A percentile compares a stretch with the other conserved stretches of the same genome.
phyloP scores from a whole-genome alignment of 2,797 vertebrate genomes.

The Eidolon dupreanum region DNA sequence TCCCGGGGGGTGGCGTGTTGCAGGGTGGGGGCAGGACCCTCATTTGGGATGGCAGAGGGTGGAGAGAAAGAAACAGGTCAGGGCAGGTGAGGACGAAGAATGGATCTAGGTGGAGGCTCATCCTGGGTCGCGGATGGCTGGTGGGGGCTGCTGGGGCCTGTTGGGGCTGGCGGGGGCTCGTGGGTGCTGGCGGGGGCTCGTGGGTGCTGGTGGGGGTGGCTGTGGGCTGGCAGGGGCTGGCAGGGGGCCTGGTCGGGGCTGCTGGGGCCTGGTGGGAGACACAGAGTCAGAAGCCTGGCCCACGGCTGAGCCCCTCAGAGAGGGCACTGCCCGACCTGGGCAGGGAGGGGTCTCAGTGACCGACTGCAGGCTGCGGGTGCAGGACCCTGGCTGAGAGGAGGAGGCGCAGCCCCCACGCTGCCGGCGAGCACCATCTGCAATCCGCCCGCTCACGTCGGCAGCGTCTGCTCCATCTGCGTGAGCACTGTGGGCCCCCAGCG shows the following conservation, averaged over 20 bases:
- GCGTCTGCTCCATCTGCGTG: rapidly evolving
- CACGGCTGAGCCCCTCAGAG: not conserved
- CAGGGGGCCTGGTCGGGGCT: not conserved
- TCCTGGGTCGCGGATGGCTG: rapidly evolving
- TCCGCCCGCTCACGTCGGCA: rapidly evolving
- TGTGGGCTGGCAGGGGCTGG: no score
- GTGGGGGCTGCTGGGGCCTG: rapidly evolving
- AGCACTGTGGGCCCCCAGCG: rapidly evolving
- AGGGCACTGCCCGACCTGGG: not conserved
- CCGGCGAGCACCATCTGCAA: rapidly evolving
- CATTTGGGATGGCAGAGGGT: not conserved
- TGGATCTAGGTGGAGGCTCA: not conserved
- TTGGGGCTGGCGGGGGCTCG: no score
- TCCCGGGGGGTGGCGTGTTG: rapidly evolving
- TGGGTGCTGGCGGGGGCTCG: not conserved
- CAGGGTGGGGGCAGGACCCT: not conserved
- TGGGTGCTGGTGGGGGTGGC: no score
- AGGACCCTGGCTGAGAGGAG: no score
- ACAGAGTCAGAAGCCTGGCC: not conserved
- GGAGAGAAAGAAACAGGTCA: not conserved
- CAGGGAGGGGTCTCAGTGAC: not conserved
- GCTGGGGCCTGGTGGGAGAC: not conserved
- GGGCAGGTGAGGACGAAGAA: not conserved
- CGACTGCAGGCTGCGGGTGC: not conserved
- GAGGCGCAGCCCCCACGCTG: rapidly evolving